Conservation (phyloP, 2,888 invertebrate genomes). For the Nezara viridula region DNA sequence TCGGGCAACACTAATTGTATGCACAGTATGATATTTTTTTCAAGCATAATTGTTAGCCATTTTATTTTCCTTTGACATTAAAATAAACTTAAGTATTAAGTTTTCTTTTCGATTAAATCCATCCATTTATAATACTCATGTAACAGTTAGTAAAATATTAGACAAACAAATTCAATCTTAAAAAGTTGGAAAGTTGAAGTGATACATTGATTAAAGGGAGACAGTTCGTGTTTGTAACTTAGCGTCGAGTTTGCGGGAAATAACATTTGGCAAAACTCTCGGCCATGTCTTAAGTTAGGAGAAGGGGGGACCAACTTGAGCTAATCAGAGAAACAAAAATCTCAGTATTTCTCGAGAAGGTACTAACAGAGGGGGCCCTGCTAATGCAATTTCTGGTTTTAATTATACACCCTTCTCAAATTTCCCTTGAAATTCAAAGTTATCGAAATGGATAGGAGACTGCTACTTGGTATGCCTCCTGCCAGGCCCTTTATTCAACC, state of each 20-base stretch:
- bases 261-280: not conserved
- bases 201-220: not conserved
- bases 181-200: not conserved
- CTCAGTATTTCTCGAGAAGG: not conserved
- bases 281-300: not conserved
- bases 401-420: constrained; percentile 15
- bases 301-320: not conserved
- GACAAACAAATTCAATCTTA: not conserved
- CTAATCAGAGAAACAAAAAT: constrained; percentile 14
- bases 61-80: no score
- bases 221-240: not conserved
- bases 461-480: not conserved
- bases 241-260: not conserved
- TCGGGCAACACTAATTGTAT: no score
- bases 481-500: not conserved
- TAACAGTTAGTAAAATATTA: not conserved
- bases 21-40: no score
- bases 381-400: constrained; percentile 23
- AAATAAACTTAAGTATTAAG: no score
- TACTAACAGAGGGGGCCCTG: not conserved
- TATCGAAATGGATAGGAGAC: not conserved
- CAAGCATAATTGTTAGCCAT: no score
- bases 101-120: no score
- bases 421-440: constrained; percentile 21
- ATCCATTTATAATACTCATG: not conserved